A percentile compares a stretch with the other conserved stretches of the same genome.
Conservation (phyloP, 1,140 invertebrate species). For the Aphidius gifuensis region DNA sequence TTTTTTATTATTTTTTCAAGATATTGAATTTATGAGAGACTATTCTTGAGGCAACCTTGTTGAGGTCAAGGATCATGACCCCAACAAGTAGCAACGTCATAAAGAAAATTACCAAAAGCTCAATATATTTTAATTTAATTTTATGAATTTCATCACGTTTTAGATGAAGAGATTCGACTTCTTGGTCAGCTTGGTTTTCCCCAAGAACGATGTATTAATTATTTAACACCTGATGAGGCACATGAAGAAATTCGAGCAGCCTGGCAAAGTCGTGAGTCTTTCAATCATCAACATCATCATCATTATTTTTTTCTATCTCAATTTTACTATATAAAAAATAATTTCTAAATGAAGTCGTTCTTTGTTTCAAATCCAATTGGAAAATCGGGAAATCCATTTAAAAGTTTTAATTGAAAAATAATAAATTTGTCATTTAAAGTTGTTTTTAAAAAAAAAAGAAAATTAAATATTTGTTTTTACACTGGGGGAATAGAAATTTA, state of each 20-base stretch:
- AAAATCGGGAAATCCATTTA: too few species aligned
- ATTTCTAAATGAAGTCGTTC: background rate
- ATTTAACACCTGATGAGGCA: conserved; percentile 63
- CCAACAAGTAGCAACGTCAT: background rate
- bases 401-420: too few species aligned
- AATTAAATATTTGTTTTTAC: too few species aligned
- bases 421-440: too few species aligned
- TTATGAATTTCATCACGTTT: conserved; percentile 34
- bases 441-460: too few species aligned
- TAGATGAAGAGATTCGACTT: conserved; percentile 69
- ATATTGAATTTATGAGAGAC: conserved; percentile 2
- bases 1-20: conserved; percentile 1
- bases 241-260: conserved; percentile 69
- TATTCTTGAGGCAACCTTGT: conserved; percentile 9
- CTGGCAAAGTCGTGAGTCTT: conserved; percentile 77
- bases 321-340: background rate
- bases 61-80: conserved; percentile 4
- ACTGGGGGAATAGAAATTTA: too few species aligned
- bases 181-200: conserved; percentile 68
- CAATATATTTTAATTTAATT: conserved; percentile 1
- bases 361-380: too few species aligned
- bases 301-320: background rate
- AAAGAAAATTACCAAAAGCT: too few species aligned
- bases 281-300: background rate
- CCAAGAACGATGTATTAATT: conserved; percentile 71